Conservation (phyloP, 2,113 vertebrate genomes). For the Chascanopsetta lugubris region DNA sequence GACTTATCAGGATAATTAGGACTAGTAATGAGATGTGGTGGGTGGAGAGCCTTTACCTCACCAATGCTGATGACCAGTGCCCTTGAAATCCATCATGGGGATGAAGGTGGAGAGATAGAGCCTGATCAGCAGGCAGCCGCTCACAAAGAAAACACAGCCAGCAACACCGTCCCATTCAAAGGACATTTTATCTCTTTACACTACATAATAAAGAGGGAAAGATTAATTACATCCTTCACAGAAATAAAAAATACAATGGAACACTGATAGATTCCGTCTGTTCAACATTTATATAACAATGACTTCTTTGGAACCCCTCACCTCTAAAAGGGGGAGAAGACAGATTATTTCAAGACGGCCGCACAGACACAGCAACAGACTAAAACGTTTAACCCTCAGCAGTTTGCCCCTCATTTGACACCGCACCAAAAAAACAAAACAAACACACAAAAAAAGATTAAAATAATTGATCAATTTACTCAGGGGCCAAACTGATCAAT, state of each 20-base stretch:
- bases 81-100: slow-evolving; percentile 69
- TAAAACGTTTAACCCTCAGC: slow-evolving; percentile 57
- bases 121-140: slow-evolving; percentile 36
- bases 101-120: slow-evolving; percentile 32
- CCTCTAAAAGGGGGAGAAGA: slow-evolving; percentile 1
- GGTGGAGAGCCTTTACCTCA: slow-evolving; percentile 63
- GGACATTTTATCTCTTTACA: slow-evolving; percentile 5
- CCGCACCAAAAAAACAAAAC: slow-evolving; percentile 44
- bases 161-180: background rate
- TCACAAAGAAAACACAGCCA: slow-evolving; percentile 20
- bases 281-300: slow-evolving; percentile 14
- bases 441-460: slow-evolving; percentile 75
- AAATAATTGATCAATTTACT: slow-evolving; percentile 85
- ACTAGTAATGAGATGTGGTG: slow-evolving; percentile 72
- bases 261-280: background rate
- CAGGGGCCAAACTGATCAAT: slow-evolving; percentile 82
- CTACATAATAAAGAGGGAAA: slow-evolving; percentile 2
- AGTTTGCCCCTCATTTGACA: slow-evolving; percentile 61
- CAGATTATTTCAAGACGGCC: slow-evolving; percentile 12
- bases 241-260: background rate
- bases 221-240: slow-evolving; percentile 1
- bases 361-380: slow-evolving; percentile 4
- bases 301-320: slow-evolving; percentile 2
- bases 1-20: slow-evolving; percentile 75
- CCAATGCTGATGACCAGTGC: slow-evolving; percentile 65